These are phyloP conservation scores for Podarcis raffonei DNA, from an alignment of 2,113 vertebrate genomes.

Conservation along the genomic window DNA sequence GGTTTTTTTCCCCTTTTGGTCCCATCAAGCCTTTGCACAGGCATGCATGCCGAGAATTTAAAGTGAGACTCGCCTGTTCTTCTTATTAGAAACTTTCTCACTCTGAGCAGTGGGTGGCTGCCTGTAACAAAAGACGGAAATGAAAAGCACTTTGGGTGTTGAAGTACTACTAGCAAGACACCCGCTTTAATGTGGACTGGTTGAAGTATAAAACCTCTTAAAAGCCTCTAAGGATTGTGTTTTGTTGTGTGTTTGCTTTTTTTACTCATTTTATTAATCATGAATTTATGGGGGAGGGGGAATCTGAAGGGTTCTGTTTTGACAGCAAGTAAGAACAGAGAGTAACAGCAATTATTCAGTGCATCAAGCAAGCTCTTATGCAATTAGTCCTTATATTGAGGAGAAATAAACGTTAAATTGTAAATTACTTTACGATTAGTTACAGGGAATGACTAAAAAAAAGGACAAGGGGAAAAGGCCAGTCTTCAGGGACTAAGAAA, in stretches of 20 bases:
- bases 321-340: not conserved
- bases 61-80: constrained; percentile 27
- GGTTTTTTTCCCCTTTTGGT: not conserved
- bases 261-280: not conserved
- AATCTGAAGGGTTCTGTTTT: constrained; percentile 28
- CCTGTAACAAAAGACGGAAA: constrained; percentile 35
- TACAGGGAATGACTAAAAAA: constrained; percentile 6
- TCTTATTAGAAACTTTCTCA: constrained; percentile 18
- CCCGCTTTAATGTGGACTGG: constrained; percentile 29
- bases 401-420: constrained; percentile 63
- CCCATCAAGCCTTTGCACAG: constrained; percentile 22
- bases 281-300: not conserved
- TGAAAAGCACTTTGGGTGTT: constrained; percentile 26
- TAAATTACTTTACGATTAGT: constrained; percentile 41
- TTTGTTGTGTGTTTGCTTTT: not conserved
- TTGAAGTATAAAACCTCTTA: constrained; percentile 21
- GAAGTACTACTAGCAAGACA: constrained; percentile 27
- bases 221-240: constrained; percentile 4
- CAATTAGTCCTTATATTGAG: constrained; percentile 54
- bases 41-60: constrained; percentile 15
- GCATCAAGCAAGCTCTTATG: constrained; percentile 40
- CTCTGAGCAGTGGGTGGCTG: constrained; percentile 12
- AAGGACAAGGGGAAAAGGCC: constrained; percentile 8
- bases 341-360: constrained; percentile 45
- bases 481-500: constrained; percentile 41